These are phyloP conservation scores for Thalpophila matura DNA, from an alignment of 2,888 invertebrate genomes.

Conservation along the genomic window DNA sequence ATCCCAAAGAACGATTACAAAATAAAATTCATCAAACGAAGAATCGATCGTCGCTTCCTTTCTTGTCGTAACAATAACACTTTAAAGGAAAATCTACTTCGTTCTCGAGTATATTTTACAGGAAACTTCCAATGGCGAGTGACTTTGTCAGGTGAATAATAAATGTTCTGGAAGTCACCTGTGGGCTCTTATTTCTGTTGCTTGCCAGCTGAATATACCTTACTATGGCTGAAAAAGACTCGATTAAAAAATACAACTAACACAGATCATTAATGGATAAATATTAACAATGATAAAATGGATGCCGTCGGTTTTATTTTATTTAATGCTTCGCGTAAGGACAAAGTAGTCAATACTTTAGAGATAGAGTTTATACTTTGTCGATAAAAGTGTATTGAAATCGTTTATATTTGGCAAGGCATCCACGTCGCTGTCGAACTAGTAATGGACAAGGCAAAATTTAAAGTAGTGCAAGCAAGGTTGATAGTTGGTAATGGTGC, in stretches of 20 bases:
- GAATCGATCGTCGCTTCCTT: constrained; percentile 66
- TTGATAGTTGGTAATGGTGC: no score
- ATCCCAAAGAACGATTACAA: constrained; percentile 26
- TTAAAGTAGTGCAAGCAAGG: no score
- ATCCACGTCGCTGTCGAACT: constrained; percentile 27
- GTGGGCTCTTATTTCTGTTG: constrained; percentile 76
- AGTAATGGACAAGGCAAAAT: constrained; percentile 26
- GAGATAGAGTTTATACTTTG: constrained; percentile 3
- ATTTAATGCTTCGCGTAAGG: no score
- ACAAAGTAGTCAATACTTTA: neutral
- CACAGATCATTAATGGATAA: neutral
- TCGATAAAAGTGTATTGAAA: constrained; percentile 22
- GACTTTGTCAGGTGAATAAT: constrained; percentile 85
- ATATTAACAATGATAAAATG: constrained; percentile 1
- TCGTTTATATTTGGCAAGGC: constrained; percentile 39
- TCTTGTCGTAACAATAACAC: constrained; percentile 76
- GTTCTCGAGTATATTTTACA: constrained; percentile 73
- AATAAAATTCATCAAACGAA: constrained; percentile 47
- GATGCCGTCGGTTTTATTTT: no score
- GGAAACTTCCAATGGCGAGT: constrained; percentile 78
- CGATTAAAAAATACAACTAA: constrained; percentile 18
- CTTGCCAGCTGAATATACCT: constrained; percentile 56
- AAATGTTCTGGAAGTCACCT: constrained; percentile 76
- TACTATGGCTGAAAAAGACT: constrained; percentile 18
- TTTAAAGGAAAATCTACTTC: constrained; percentile 78